Conservation (phyloP, 2,113 vertebrate species). For the Microtus oregoni region DNA sequence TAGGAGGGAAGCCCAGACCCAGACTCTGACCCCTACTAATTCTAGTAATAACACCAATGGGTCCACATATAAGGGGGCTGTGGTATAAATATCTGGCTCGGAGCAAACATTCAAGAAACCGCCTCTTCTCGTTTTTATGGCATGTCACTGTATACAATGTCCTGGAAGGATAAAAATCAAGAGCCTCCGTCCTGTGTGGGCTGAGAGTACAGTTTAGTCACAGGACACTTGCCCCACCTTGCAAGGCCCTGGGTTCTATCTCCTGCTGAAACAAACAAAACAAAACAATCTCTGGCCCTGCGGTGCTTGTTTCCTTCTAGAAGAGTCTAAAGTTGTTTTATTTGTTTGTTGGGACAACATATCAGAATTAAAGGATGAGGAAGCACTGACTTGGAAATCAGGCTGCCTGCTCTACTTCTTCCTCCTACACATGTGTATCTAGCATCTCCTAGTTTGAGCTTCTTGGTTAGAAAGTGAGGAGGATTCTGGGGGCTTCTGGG, state of each 20-base stretch:
- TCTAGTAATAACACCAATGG: neutral
- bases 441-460: neutral
- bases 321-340: neutral
- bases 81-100: neutral
- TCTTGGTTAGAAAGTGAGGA: neutral
- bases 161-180: conserved; percentile 47
- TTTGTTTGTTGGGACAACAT: neutral
- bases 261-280: neutral
- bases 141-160: neutral
- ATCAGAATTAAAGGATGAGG: neutral
- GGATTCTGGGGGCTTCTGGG: neutral
- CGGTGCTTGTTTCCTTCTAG: neutral
- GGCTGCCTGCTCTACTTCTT: neutral
- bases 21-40: neutral
- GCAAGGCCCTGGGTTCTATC: neutral
- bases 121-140: neutral
- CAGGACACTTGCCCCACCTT: neutral
- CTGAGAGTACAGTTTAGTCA: neutral
- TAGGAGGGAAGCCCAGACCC: neutral
- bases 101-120: neutral
- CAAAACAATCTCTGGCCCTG: neutral
- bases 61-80: neutral
- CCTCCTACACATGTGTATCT: too few relatives aligned
- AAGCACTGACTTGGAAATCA: neutral
- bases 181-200: neutral